Base-by-base conservation (phyloP, 2,797 vertebrate species). In the Hylomyscus alleni region DNA sequence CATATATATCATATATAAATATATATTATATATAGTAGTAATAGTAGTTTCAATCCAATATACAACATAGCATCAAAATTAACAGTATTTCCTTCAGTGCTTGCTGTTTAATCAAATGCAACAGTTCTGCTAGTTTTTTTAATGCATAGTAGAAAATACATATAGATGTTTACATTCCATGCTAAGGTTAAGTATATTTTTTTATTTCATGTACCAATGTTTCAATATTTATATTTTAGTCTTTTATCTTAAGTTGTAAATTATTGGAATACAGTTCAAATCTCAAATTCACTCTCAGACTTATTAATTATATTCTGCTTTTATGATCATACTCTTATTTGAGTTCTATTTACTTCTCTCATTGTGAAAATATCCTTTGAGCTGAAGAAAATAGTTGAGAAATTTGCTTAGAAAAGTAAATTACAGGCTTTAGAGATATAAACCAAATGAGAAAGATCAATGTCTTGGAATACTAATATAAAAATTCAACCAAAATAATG, bases 381-480 rank as follows among this genome's bases (percentile, higher is more conserved):
- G 10, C 7, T 81, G 34, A 86, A 52, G 34, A 65, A 67, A 90
- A 50, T 9, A 84, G 14, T 9, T 60, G 17, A 89, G 15, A 26
- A 80, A 52, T 85, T 75, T 76, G 13, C n/a, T 93, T 37, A 82
- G 67, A 85, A 94, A 80, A 80, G 22, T 62, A 91, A 88, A 81
- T 76, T 12, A 54, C 2, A 67, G 15, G 10, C 37, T 34, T 37
- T 65, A 80, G 20, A 69, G 62, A 75, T 93, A 89, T 44, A 80
- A 26, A 85, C 3, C 56, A 50, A 40, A 58, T 85, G 37, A 72
- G 26, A 31, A 89, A 86, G 40, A 81, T 54, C 65, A 60, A 31
- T 72, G 14, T 13, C 24, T 26, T 85, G n/a, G 34, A 82, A 87
- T 56, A 65, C 2, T 31, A 85, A 80, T 81, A 50, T 69, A 89